These are phyloP conservation scores for Chaunax sp. DNA, from an alignment of 2,797 vertebrate genomes.

Conservation along the genomic window DNA sequence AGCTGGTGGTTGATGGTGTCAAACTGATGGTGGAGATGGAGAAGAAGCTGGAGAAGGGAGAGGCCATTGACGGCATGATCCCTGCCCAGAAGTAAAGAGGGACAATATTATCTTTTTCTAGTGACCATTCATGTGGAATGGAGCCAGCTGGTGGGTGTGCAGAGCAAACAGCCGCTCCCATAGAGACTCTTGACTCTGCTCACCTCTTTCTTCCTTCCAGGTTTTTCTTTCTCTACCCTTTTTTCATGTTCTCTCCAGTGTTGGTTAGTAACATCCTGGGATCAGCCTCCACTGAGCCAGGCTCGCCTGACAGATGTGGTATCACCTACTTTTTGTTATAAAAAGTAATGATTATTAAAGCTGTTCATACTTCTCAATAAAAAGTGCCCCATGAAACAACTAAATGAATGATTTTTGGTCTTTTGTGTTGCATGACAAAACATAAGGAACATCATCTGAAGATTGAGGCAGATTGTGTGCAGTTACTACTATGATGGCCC, in stretches of 20 bases:
- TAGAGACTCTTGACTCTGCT: constrained; percentile 82
- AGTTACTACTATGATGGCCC: no score
- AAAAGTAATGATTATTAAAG: constrained; percentile 77
- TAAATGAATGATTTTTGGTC: constrained; percentile 15
- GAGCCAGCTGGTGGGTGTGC: constrained; percentile 59
- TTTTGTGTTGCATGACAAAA: constrained; percentile 31
- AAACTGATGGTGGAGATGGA: constrained; percentile 99
- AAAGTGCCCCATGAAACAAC: constrained; percentile 74
- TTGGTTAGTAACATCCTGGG: constrained; percentile 83
- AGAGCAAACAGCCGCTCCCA: constrained; percentile 71
- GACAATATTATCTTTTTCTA: constrained; percentile 68
- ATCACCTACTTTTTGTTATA: constrained; percentile 79
- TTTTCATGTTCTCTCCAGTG: constrained; percentile 70
- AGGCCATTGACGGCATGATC: constrained; percentile 93
- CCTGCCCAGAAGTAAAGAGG: constrained; percentile 91
- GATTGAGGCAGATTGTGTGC: no score
- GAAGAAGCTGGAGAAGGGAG: constrained; percentile 96
- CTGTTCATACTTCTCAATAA: constrained; percentile 80
- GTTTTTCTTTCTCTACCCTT: constrained; percentile 50
- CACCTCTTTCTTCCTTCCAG: constrained; percentile 61
- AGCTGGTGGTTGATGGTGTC: constrained; percentile 97
- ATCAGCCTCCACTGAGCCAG: constrained; percentile 77
- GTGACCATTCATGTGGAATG: constrained; percentile 71
- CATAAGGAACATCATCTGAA: no score
- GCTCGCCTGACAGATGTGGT: constrained; percentile 68